phyloP scores from a whole-genome alignment of 2,113 vertebrate genomes.

The Copsychus sechellarum region DNA sequence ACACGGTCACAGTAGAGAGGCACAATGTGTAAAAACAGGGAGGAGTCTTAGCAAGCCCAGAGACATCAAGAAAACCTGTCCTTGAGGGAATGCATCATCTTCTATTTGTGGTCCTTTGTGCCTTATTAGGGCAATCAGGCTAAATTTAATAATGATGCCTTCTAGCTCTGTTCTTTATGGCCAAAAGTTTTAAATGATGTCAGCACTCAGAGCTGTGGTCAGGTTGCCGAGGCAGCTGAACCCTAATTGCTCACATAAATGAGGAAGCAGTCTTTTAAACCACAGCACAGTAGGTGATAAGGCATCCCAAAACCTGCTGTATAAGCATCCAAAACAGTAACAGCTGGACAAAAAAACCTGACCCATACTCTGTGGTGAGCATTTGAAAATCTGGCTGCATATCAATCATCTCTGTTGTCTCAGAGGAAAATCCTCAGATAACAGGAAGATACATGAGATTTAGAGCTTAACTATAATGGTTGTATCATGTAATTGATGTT shows the following conservation, averaged over 20 bases:
- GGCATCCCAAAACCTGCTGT: not conserved
- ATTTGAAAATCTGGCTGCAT: not conserved
- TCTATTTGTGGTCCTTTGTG: not conserved
- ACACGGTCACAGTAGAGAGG: not conserved
- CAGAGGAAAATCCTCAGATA: conserved; percentile 54
- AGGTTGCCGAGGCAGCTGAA: not conserved
- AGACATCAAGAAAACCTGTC: not conserved
- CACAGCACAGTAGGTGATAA: not conserved
- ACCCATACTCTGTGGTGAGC: not conserved
- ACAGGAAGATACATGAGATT: conserved; percentile 51
- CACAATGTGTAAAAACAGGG: fast-evolving
- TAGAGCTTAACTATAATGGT: conserved; percentile 44
- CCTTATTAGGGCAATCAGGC: fast-evolving
- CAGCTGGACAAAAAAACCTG: not conserved
- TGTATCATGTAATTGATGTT: conserved; percentile 55
- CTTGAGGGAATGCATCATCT: not conserved
- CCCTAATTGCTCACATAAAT: not conserved
- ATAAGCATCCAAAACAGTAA: not conserved
- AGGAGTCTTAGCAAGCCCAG: not conserved
- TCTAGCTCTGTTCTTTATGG: not conserved
- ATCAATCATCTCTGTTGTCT: conserved; percentile 40
- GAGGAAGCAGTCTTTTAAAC: not conserved
- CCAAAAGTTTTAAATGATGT: not conserved
- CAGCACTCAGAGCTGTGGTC: not conserved
- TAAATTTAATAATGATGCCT: not conserved